These are phyloP conservation scores for Sciurus niger DNA, from an alignment of 2,113 vertebrate species.

Conservation along the genomic window DNA sequence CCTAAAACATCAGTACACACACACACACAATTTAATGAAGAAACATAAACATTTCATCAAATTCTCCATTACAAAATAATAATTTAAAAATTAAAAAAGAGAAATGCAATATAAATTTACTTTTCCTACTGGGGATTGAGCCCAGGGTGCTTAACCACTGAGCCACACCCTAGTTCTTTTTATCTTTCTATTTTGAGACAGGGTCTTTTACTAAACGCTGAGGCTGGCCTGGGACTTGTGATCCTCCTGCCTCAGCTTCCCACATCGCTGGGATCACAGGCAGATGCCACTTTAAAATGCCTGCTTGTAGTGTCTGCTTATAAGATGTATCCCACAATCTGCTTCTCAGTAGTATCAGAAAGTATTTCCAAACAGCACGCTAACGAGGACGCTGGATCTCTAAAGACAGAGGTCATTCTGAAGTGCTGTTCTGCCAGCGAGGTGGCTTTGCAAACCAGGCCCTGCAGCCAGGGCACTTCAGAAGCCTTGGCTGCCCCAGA, in stretches of 20 bases:
- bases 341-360: conserved; percentile 35
- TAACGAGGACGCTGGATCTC: neutral
- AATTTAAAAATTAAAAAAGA: neutral
- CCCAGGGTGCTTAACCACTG: no score
- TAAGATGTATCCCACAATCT: neutral
- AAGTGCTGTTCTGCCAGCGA: neutral
- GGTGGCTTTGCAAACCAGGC: neutral
- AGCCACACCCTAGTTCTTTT: no score
- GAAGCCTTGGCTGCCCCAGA: neutral
- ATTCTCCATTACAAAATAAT: conserved; percentile 9
- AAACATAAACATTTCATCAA: neutral
- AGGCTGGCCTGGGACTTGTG: no score
- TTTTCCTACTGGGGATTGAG: neutral
- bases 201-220: no score
- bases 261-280: no score
- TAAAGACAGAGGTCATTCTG: neutral
- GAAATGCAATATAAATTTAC: neutral
- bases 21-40: neutral
- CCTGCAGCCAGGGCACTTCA: neutral
- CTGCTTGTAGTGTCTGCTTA: neutral
- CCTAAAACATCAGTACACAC: neutral
- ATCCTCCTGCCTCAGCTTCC: no score
- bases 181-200: no score
- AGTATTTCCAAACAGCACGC: neutral
- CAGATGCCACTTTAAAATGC: neutral